Base-by-base conservation (phyloP, 2,113 vertebrate species). In the Thinocorus orbignyianus region DNA sequence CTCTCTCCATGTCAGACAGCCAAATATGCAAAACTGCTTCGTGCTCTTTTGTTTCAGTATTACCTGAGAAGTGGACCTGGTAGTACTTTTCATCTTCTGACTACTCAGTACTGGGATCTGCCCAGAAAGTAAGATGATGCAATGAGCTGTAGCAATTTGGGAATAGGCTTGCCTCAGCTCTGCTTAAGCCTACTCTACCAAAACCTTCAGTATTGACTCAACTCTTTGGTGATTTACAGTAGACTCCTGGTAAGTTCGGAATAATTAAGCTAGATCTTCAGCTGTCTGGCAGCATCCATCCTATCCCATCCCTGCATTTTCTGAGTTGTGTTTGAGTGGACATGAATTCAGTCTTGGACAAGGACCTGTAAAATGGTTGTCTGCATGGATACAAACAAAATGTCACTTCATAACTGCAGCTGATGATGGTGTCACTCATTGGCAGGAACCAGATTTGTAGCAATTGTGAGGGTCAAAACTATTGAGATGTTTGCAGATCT, bases 281-380 rank as follows among this genome's bases (percentile, higher is more conserved):
- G 37, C 18, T 35, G 6, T 69, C 33, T 79, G 41, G 42, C 19
- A 46, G 6, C 13, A 66, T 37, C 16, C 28, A 37, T 44, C 51
- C 33, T 41, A 20, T 33, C 6, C 30, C 9, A 16, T 33, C 6
- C 30, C 10, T 61, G 7, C 12, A 15, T 71, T 61, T 80, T 62
- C 49, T 74, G 46, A 82, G 8, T 17, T 76, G 4, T 54, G 10
- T 44, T 16, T 37, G 16, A 25, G 33, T 42, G 69, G 71, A 64
- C 13, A 26, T 6, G 48, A 85, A 35, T 8, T 6, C 7, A 9
- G 9, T 19, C 46, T 68, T 82, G 58, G 35, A 7, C 2, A 6
- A 44, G 24, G 12, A 54, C 51, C 5, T 60, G 35, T 62, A 61
- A 60, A 88, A 69, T 0, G 1, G 5, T 39, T 2, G 1, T 46